Percentiles rank a stretch among this genome's conserved stretches.
These are phyloP conservation scores for Papilio aristodemus DNA, from an alignment of 1,140 invertebrate species.

Conservation along the genomic window DNA sequence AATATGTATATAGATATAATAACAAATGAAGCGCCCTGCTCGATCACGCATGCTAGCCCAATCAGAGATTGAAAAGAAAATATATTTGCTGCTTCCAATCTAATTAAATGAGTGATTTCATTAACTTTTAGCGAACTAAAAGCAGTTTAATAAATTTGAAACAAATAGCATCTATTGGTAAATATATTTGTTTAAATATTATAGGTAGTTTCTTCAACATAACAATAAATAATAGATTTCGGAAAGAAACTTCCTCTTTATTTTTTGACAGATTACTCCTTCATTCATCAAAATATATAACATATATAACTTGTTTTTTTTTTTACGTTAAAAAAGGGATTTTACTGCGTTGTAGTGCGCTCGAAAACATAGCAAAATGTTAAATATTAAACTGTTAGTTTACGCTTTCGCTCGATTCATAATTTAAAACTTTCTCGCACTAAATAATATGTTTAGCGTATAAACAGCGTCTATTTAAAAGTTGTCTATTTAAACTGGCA, in stretches of 20 bases:
- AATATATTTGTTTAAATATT: not conserved
- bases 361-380: not conserved
- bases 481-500: slow-evolving; percentile 31
- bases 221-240: too few species aligned
- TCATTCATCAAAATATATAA: too few species aligned
- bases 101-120: slow-evolving; percentile 3
- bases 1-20: slow-evolving; percentile 33
- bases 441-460: slow-evolving; percentile 25
- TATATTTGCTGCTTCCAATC: slow-evolving; percentile 4
- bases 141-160: not conserved
- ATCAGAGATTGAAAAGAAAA: slow-evolving; percentile 30
- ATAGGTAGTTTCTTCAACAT: too few species aligned
- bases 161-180: not conserved
- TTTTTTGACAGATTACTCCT: too few species aligned
- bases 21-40: slow-evolving; percentile 23
- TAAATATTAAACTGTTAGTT: slow-evolving; percentile 21
- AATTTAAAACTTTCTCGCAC: slow-evolving; percentile 28
- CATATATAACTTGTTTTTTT: not conserved
- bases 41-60: slow-evolving; percentile 22
- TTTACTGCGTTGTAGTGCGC: not conserved
- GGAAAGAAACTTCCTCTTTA: too few species aligned
- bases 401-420: slow-evolving; percentile 3
- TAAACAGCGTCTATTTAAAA: slow-evolving; percentile 29
- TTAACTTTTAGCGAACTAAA: not conserved
- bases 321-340: not conserved